phyloP scores from a whole-genome alignment of 2,797 vertebrate genomes.

The Mastacembelus armatus region DNA sequence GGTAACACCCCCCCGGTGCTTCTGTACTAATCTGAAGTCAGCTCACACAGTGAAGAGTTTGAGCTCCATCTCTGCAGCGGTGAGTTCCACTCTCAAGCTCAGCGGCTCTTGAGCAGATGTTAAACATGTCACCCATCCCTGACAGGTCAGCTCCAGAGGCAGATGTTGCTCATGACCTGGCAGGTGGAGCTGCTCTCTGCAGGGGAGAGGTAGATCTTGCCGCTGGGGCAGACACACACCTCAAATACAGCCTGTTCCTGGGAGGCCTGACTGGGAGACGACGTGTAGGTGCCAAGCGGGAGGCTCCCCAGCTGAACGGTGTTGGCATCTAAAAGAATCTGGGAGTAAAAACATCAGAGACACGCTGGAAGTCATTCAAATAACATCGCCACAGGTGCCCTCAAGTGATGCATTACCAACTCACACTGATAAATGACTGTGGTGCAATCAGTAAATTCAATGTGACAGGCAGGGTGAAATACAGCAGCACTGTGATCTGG shows the following conservation, averaged over 20 bases:
- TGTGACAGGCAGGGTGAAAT: slow-evolving; percentile 36
- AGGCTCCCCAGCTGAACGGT: slow-evolving; percentile 90
- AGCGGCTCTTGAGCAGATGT: slow-evolving; percentile 36
- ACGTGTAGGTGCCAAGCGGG: slow-evolving; percentile 86
- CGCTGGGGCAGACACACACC: slow-evolving; percentile 93
- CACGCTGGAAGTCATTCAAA: slow-evolving; percentile 49
- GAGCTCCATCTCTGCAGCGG: slow-evolving; percentile 2
- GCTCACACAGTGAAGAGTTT: slow-evolving; percentile 20
- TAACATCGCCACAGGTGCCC: slow-evolving; percentile 31
- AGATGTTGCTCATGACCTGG: slow-evolving; percentile 92
- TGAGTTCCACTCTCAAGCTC: not conserved
- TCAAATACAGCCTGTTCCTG: slow-evolving; percentile 88
- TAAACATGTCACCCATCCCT: not conserved
- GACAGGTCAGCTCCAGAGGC: slow-evolving; percentile 87
- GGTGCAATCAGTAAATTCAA: slow-evolving; percentile 44
- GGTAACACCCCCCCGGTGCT: not conserved
- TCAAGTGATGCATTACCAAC: slow-evolving; percentile 39
- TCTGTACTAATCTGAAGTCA: slow-evolving; percentile 17
- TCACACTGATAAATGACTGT: slow-evolving; percentile 47
- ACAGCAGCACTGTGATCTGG: slow-evolving; percentile 30
- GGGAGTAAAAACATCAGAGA: slow-evolving; percentile 37
- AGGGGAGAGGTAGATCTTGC: slow-evolving; percentile 91
- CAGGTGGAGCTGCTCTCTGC: slow-evolving; percentile 91
- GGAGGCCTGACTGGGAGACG: slow-evolving; percentile 53
- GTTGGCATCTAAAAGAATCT: slow-evolving; percentile 92